Evolutionary conservation across 2,113 vertebrate genomes (phyloP), one percentile per base, ranked within the genome.

Genomic region (Lipophrys pholis): DNA sequence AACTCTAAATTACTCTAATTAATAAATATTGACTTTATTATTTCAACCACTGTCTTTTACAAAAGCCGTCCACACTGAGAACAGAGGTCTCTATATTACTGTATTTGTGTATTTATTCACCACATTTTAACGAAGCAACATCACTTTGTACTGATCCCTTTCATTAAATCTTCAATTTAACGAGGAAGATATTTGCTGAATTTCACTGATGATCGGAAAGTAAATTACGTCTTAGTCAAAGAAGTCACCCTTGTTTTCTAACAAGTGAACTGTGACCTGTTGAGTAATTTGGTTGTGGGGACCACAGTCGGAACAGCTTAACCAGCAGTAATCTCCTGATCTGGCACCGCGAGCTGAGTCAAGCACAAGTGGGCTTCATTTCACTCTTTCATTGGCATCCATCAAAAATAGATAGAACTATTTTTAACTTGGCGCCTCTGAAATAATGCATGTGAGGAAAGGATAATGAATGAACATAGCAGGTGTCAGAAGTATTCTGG

Each of bases 271-370:
- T 87, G 73, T 85, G 81, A 85, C 80, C 66, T 81, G 83, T 85
- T 83, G 69, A 83, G 78, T 82, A 71, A 86, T 85, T 83, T 81
- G 50, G 64, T 82, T 58, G 43, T 52, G 49, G 81, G 68, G 74
- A 46, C 71, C 72, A 57, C 67, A 79, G 69, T 70, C 10, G 36
- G 56, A 86, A 46, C 74, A 78, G 82, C 71, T 90, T 87, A 86
- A 77, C 78, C 73, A 78, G 59, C 66, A 66, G 61, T 89, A 89
- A 91, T 88, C 87, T 87, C 62, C 66, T 90, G 71, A 89, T 85
- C 82, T 91, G 85, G 85, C 78, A 74, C 67, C 2, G 6, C 12
- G 14, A n/a, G 17, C 81, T 72, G 69, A 73, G 77, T 89, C 81
- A 74, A 80, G 64, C 66, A 61, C 62, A 67, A 83, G 71, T 66